Conservation (phyloP, 2,888 invertebrate species). For the Idaea straminata region DNA sequence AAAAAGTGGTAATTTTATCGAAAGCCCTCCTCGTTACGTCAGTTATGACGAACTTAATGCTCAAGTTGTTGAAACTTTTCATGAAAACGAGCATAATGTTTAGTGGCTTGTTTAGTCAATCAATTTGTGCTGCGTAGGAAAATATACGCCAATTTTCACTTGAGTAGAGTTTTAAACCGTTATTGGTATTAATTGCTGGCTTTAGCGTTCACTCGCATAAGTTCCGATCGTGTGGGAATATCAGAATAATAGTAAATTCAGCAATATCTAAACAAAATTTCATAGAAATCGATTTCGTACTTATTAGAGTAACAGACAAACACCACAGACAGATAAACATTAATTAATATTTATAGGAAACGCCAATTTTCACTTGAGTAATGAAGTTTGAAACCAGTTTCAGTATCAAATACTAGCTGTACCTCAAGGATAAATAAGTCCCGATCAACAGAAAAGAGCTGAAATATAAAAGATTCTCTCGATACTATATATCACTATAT, state of each 20-base stretch:
- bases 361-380: no score
- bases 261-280: neutral
- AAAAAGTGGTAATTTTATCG: constrained; percentile 74
- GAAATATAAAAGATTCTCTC: no score
- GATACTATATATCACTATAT: no score
- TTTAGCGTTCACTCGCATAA: neutral
- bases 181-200: constrained; percentile 12
- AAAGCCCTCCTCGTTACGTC: constrained; percentile 58
- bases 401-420: no score
- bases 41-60: constrained; percentile 56
- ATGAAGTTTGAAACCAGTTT: no score
- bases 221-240: neutral
- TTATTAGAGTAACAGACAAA: neutral
- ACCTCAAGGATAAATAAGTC: no score
- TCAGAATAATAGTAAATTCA: neutral
- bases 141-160: constrained; percentile 28
- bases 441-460: no score
- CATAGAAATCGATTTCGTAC: neutral
- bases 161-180: constrained; percentile 20
- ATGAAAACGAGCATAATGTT: constrained; percentile 41
- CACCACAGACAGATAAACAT: neutral
- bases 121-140: constrained; percentile 34
- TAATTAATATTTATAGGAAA: no score
- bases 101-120: constrained; percentile 43
- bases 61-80: constrained; percentile 50